Evolutionary conservation across 2,797 vertebrate species (phyloP), one percentile per base, ranked within the genome.

Genomic region (Paratrypauchen microcephalus): DNA sequence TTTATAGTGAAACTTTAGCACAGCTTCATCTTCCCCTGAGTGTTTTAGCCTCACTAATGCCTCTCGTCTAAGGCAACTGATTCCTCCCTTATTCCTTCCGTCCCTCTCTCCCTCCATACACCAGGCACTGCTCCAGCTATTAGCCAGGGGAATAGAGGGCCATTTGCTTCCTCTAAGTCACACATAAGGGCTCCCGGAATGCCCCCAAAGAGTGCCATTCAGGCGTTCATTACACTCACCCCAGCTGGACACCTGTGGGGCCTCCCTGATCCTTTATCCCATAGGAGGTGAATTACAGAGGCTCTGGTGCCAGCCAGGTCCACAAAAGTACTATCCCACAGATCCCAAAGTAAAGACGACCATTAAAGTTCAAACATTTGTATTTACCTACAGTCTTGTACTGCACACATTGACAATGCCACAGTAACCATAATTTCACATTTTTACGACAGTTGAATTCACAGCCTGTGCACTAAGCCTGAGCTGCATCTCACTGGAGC

Each of bases 101-200:
- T 16, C 28, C n/a, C 23, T 72, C 56, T 48, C 66, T 76, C 79
- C 50, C 84, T 6, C 36, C 45, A n/a, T 63, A 62, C 77, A 56
- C 77, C 0, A 63, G 84, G 83, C 86, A 83, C 83, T 30, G 63
- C 63, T 89, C 79, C 84, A 89, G 74, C 75, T 83, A 83, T 80
- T 81, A 69, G 60, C 73, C 70, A 73, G 75, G 76, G 75, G 77
- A 73, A 76, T 68, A 71, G 71, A 66, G 70, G 74, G 74, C 75
- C 78, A 79, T 88, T 86, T 83, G 72, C 78, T 75, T 87, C 82
- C 77, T 83, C 62, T 66, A n/a, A 80, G 82, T 74, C 70, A 77
- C 77, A 78, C 76, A 36, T 63, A 45, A 74, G 74, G 77, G 78
- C 82, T 81, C 80, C 76, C 71, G 84, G 79, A 75, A 79, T n/a